Conservation (phyloP, 1,140 invertebrate species). For the Drosophila tani region DNA sequence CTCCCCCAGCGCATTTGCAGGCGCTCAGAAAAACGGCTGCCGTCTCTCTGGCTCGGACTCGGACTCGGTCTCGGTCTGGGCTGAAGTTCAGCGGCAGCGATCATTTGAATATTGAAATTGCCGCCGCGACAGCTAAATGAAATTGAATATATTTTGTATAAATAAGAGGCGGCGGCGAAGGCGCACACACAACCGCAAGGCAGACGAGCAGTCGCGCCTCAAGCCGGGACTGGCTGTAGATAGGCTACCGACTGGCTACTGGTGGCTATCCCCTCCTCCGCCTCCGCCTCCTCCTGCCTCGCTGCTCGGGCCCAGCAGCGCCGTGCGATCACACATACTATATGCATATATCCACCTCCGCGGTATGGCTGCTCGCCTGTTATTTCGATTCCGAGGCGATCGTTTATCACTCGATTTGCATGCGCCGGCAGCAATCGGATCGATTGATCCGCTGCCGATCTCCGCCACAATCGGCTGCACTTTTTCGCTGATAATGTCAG, state of each 20-base stretch:
- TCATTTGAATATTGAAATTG: conserved; percentile 79
- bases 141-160: conserved; percentile 81
- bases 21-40: conserved; percentile 64
- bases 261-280: conserved; percentile 21
- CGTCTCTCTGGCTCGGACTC: conserved; percentile 23
- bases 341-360: conserved; percentile 46
- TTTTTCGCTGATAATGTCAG: conserved; percentile 73
- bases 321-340: conserved; percentile 19
- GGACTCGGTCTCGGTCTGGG: conserved; percentile 35
- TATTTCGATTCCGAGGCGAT: conserved; percentile 79
- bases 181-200: conserved; percentile 51
- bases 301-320: conserved; percentile 14
- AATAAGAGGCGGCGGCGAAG: conserved; percentile 54
- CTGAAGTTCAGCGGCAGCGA: conserved; percentile 46
- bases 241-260: conserved; percentile 44
- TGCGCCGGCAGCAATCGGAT: conserved; percentile 50
- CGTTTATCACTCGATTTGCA: conserved; percentile 84
- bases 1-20: conserved; percentile 52
- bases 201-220: conserved; percentile 49
- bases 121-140: conserved; percentile 64
- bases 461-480: conserved; percentile 39
- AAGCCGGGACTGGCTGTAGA: conserved; percentile 55
- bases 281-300: neutral
- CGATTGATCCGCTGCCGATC: conserved; percentile 41
- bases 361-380: conserved; percentile 75